Evolutionary conservation across 92 coral and sea anemone genomes (phyloP).

Genomic region (Heteractis magnifica): DNA sequence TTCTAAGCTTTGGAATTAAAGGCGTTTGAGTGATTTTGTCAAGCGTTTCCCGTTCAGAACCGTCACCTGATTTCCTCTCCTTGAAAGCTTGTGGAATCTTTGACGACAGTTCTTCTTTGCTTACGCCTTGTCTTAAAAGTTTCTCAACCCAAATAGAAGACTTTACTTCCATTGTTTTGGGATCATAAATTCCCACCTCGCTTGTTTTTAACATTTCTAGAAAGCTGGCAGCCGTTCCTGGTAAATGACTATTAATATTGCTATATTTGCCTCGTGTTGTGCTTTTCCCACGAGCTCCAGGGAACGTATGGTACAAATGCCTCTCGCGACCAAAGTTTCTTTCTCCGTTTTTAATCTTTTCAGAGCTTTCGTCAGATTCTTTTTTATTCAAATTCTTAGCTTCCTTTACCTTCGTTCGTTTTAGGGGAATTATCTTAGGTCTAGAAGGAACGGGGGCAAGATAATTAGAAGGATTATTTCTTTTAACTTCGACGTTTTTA

Average conservation of each 20-base stretch:
- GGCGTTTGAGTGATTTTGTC: conserved; percentile 27
- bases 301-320: conserved; percentile 20
- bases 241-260: background rate
- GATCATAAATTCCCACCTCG: conserved; percentile 71
- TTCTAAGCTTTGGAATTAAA: background rate
- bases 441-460: background rate
- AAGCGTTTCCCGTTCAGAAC: conserved; percentile 11
- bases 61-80: conserved; percentile 30
- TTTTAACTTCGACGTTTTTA: background rate
- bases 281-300: background rate
- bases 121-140: conserved; percentile 54
- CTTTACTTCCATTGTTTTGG: conserved; percentile 35
- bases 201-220: conserved; percentile 73
- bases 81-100: conserved; percentile 28
- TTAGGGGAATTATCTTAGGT: background rate
- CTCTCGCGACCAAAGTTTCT: background rate
- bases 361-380: background rate
- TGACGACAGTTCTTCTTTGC: conserved; percentile 63
- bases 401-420: background rate
- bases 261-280: background rate
- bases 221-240: conserved; percentile 42
- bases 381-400: background rate
- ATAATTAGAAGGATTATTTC: background rate
- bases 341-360: background rate
- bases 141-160: conserved; percentile 67